These are phyloP conservation scores for Pluvialis apricaria DNA, from an alignment of 2,113 vertebrate genomes.

Conservation along the genomic window DNA sequence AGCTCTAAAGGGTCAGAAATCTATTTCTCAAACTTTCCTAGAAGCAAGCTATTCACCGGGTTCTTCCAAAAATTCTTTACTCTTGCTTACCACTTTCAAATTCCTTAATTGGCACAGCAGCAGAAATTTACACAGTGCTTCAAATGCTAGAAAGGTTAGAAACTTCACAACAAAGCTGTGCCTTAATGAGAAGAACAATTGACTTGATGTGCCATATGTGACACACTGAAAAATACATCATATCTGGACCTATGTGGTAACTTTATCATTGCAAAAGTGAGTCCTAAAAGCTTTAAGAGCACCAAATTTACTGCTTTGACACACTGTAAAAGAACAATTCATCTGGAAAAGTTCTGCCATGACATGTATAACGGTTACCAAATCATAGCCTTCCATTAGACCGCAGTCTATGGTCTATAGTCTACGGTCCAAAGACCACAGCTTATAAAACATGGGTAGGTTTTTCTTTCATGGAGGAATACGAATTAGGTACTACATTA, in stretches of 20 bases:
- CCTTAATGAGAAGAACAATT: not conserved
- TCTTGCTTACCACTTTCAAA: not conserved
- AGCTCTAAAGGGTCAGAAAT: not conserved
- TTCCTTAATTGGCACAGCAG: not conserved
- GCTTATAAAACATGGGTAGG: not conserved
- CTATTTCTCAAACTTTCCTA: not conserved
- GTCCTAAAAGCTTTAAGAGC: not conserved
- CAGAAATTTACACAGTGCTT: not conserved
- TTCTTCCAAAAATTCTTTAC: not conserved
- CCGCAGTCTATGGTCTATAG: fast-evolving
- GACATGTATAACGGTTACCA: not conserved
- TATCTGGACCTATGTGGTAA: not conserved
- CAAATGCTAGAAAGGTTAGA: not conserved
- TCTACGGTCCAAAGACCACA: fast-evolving
- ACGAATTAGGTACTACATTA: not conserved
- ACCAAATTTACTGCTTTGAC: not conserved
- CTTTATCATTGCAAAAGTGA: not conserved
- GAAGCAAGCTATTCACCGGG: not conserved
- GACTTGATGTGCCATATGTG: not conserved
- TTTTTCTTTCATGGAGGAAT: not conserved
- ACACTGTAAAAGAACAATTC: not conserved
- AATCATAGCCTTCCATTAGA: not conserved
- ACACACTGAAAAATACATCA: not conserved
- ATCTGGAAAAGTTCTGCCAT: not conserved
- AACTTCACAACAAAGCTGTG: not conserved